Evolutionary conservation across 2,888 invertebrate species (phyloP), one percentile per base, ranked within the genome.

Genomic region (Temnothorax unifasciatus): DNA sequence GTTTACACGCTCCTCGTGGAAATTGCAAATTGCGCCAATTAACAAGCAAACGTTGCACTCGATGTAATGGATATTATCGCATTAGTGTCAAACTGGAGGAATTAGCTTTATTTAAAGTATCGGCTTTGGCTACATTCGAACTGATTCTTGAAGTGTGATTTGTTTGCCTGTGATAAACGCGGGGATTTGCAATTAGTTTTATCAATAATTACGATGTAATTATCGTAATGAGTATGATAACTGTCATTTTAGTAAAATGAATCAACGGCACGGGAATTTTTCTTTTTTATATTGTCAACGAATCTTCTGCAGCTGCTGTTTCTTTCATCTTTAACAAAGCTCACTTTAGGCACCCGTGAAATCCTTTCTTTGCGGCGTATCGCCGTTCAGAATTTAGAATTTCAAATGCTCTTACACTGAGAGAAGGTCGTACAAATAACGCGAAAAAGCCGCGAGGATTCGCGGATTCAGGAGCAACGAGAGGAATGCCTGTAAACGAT

Each of bases 401-500:
- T 66, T 52, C 69, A 68, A 69, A 77, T 68, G 69, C 41, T 54
- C 69, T 77, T 52, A 41, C n/a, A 38, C 29, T 15, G 47, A 63
- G 34, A 34, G 34, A 34, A n/a, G 34, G 11, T 47, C 68, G 68
- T 76, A 82, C 57, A 82, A 82, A 74, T 71, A 66, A 61, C 18
- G 74, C 21, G 52, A 25, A 76, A 41, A 47, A 75, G 61, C 77
- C 50, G 41, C 81, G 77, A 44, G 44, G 13, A 59, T 71, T 25
- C 73, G 41, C 21, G 74, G 47, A 57, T 79, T 77, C 71, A 8
- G 57, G 29, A 34, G 57, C 73, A 47, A 81, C 29, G 44, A 25
- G 64, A 50, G 34, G 59, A 61, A 75, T 59, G 59, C 50, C 73
- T 68, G 84, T 57, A 69, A 87, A 77, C 64, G 87, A 79, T 85